These are phyloP conservation scores for Actinopyga echinites DNA, from an alignment of 53 echinoderm and acorn worm genomes.

Conservation along the genomic window DNA sequence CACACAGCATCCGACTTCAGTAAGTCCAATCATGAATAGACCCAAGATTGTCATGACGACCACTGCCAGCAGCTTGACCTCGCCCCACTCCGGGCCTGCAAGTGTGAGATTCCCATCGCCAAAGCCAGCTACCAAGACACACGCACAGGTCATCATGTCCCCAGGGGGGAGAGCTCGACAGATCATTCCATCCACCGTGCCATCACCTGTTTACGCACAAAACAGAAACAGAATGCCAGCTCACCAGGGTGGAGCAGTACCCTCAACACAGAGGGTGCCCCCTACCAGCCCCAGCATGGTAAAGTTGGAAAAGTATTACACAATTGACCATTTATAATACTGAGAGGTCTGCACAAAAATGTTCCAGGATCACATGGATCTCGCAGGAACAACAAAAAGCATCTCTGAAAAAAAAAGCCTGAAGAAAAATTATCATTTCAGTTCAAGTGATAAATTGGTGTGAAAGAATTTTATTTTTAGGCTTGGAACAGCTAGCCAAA, in stretches of 20 bases:
- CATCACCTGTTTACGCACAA: slow-evolving; percentile 11
- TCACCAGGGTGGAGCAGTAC: neutral
- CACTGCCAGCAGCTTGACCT: slow-evolving; percentile 28
- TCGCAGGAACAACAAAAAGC: too few relatives aligned
- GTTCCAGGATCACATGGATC: too few relatives aligned
- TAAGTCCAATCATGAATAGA: slow-evolving; percentile 62
- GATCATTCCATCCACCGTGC: slow-evolving; percentile 47
- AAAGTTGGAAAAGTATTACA: too few relatives aligned
- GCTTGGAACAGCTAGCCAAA: too few relatives aligned
- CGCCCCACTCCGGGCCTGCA: neutral
- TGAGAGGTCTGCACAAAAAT: too few relatives aligned
- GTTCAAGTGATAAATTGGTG: too few relatives aligned
- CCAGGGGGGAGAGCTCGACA: slow-evolving; percentile 47
- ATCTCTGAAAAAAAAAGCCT: too few relatives aligned
- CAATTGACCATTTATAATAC: too few relatives aligned
- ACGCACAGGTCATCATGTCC: slow-evolving; percentile 60
- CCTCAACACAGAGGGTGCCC: neutral
- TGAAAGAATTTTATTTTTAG: too few relatives aligned
- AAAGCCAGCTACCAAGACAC: slow-evolving; percentile 43
- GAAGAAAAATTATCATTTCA: too few relatives aligned
- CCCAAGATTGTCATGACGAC: slow-evolving; percentile 87
- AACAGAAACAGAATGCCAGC: neutral
- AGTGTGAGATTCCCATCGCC: slow-evolving; percentile 15
- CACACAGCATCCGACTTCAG: neutral
- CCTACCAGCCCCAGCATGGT: neutral